A percentile compares a stretch with the other conserved stretches of the same genome.
Conservation (phyloP, 2,888 invertebrate species). For the Orthosia cruda region DNA sequence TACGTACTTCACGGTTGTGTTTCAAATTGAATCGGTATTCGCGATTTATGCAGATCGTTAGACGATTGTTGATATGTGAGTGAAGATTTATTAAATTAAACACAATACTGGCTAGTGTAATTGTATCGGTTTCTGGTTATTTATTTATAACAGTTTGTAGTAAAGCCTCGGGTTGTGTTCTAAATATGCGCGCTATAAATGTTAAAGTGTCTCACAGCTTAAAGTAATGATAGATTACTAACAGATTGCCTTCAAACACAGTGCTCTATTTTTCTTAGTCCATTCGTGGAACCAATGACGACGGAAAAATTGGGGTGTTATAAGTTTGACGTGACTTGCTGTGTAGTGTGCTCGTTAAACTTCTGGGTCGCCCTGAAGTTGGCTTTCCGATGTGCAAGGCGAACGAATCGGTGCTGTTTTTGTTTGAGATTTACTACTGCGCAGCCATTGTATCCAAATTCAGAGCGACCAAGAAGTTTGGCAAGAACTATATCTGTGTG, state of each 20-base stretch:
- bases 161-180: conserved; percentile 43
- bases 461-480: no score
- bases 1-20: conserved; percentile 77
- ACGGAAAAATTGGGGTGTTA: no score
- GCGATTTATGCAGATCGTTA: conserved; percentile 75
- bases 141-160: conserved; percentile 38
- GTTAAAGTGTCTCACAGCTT: conserved; percentile 56
- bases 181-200: conserved; percentile 54
- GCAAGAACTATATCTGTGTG: no score
- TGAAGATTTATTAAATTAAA: conserved; percentile 58
- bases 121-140: conserved; percentile 53
- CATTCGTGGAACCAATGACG: conserved; percentile 51
- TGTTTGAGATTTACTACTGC: no score
- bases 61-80: conserved; percentile 61
- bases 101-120: conserved; percentile 40
- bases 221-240: conserved; percentile 60
- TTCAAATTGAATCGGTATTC: conserved; percentile 78
- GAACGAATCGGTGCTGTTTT: no score
- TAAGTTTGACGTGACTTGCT: no score
- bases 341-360: no score
- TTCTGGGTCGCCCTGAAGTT: no score
- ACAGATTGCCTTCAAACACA: conserved; percentile 62
- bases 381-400: no score
- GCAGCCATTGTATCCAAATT: no score
- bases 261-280: conserved; percentile 53